Conservation (phyloP, 1,140 invertebrate genomes). For the Lepidurus packardi region DNA sequence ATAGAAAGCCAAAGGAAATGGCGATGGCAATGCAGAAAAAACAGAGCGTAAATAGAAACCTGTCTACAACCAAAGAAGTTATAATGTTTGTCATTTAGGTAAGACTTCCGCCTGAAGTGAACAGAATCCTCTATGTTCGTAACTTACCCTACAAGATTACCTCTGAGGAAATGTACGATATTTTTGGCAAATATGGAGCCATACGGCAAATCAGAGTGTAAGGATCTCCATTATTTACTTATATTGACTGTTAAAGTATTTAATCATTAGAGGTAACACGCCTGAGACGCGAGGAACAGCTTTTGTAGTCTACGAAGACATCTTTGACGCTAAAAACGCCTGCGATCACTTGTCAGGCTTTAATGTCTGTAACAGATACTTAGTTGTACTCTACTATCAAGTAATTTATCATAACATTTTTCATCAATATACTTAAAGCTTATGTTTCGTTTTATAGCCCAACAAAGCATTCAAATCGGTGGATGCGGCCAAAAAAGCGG, state of each 20-base stretch:
- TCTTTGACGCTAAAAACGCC: slow-evolving; percentile 99
- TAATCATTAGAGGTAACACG: slow-evolving; percentile 79
- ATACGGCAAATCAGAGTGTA: slow-evolving; percentile 97
- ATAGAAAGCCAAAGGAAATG: slow-evolving; percentile 19
- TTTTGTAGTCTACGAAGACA: slow-evolving; percentile 99
- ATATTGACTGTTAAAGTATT: slow-evolving; percentile 25
- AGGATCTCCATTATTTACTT: slow-evolving; percentile 48
- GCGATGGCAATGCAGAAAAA: slow-evolving; percentile 36
- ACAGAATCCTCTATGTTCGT: slow-evolving; percentile 91
- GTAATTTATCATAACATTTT: slow-evolving; percentile 42
- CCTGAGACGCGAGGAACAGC: slow-evolving; percentile 96
- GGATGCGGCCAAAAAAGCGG: slow-evolving; percentile 93
- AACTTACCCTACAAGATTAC: slow-evolving; percentile 99
- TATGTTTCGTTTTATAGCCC: slow-evolving; percentile 51
- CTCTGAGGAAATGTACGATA: slow-evolving; percentile 99
- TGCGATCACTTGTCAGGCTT: slow-evolving; percentile 98
- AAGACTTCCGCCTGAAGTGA: slow-evolving; percentile 95
- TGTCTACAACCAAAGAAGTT: neutral
- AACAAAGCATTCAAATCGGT: slow-evolving; percentile 94
- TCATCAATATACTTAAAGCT: slow-evolving; percentile 21
- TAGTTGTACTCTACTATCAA: slow-evolving; percentile 95
- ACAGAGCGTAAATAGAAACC: slow-evolving; percentile 27
- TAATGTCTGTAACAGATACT: slow-evolving; percentile 97
- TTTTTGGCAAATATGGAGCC: slow-evolving; percentile 99
- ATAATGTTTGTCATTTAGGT: slow-evolving; percentile 60